phyloP scores from a whole-genome alignment of 2,888 invertebrate genomes.

The Caenorhabditis plicata region DNA sequence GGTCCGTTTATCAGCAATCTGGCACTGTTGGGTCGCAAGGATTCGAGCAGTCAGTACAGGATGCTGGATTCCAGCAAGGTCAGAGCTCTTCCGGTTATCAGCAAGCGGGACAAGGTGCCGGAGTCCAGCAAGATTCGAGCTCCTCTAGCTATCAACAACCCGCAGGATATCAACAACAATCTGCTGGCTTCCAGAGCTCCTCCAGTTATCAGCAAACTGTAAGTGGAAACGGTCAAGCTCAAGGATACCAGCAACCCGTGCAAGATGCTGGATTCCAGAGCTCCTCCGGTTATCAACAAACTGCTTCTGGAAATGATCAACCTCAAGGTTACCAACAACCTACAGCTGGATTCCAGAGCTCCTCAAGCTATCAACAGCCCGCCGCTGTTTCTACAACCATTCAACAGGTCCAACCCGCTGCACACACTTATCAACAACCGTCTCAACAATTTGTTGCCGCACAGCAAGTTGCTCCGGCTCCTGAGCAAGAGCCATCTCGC shows the following conservation, averaged over 20 bases:
- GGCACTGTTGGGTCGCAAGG: conserved; percentile 1
- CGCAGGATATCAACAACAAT: no score
- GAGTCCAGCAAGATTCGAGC: not conserved
- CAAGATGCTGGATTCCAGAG: no score
- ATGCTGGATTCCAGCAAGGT: conserved; percentile 8
- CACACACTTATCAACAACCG: no score
- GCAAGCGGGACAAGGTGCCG: conserved; percentile 1
- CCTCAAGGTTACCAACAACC: not conserved
- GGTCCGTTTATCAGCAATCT: conserved; percentile 9
- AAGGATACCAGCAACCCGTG: no score
- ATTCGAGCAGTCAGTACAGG: conserved; percentile 1
- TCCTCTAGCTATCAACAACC: no score
- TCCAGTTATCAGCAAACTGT: conserved; percentile 5
- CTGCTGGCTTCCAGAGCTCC: conserved; percentile 3
- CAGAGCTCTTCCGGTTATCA: not conserved
- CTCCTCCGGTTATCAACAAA: conserved; percentile 13
- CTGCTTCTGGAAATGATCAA: not conserved
- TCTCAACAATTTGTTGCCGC: no score
- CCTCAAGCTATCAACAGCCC: not conserved
- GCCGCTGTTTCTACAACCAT: not conserved
- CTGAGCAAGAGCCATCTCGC: no score
- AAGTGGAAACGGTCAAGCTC: conserved; percentile 10
- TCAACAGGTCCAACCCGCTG: no score
- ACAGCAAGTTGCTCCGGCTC: no score
- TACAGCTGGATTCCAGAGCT: conserved; percentile 4